Conservation (phyloP, 2,888 invertebrate genomes). For the Adela reaumurella region DNA sequence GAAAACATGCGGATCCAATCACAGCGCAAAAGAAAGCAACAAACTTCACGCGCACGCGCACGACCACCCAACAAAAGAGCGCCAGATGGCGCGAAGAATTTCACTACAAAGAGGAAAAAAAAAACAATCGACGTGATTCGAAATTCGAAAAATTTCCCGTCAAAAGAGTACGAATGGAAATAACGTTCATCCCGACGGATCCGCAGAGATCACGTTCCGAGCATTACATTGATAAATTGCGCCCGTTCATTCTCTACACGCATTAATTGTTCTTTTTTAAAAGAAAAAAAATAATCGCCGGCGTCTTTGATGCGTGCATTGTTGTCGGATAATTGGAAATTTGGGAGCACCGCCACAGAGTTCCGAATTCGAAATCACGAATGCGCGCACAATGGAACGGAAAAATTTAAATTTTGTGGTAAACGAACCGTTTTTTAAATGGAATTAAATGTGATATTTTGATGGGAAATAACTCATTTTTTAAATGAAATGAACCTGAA, state of each 20-base stretch:
- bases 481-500: too few relatives aligned
- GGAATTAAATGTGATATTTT: too few relatives aligned
- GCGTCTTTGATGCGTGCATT: background rate
- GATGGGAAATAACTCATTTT: too few relatives aligned
- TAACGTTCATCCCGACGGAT: slow-evolving; percentile 35
- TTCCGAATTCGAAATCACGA: background rate
- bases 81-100: background rate
- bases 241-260: slow-evolving; percentile 19
- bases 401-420: background rate
- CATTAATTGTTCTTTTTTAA: slow-evolving; percentile 10
- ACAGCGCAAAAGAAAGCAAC: background rate
- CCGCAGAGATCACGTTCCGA: slow-evolving; percentile 39
- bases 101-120: background rate
- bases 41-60: background rate
- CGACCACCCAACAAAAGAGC: background rate
- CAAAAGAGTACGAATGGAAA: slow-evolving; percentile 19
- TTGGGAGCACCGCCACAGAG: background rate
- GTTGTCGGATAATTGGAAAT: background rate
- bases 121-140: background rate
- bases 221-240: slow-evolving; percentile 42
- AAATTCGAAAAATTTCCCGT: slow-evolving; percentile 15
- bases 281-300: background rate
- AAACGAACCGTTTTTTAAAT: too few relatives aligned
- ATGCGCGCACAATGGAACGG: background rate
- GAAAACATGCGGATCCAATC: background rate